phyloP scores from a whole-genome alignment of 2,797 vertebrate species.

The Allobates femoralis region DNA sequence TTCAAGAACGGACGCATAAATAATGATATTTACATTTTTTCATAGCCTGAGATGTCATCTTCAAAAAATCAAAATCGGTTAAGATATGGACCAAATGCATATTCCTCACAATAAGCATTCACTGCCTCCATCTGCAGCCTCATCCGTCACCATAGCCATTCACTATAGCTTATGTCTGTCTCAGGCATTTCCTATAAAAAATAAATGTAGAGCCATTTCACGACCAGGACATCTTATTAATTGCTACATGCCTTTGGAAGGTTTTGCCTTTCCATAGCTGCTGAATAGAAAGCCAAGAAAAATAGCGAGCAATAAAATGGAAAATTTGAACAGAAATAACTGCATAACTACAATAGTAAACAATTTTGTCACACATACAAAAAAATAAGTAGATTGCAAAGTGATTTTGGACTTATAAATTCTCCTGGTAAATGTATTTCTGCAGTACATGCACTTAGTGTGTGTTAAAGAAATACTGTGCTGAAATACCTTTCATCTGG shows the following conservation, averaged over 20 bases:
- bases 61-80: slow-evolving; percentile 40
- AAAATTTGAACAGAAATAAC: slow-evolving; percentile 40
- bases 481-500: neutral
- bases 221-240: slow-evolving; percentile 40
- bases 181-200: slow-evolving; percentile 17
- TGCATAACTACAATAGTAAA: slow-evolving; percentile 41
- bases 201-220: slow-evolving; percentile 35
- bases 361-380: slow-evolving; percentile 36
- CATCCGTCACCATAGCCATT: slow-evolving; percentile 10
- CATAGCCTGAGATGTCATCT: slow-evolving; percentile 42
- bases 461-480: neutral
- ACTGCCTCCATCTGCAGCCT: neutral
- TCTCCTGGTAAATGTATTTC: slow-evolving; percentile 31
- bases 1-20: slow-evolving; percentile 16
- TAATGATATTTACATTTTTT: slow-evolving; percentile 52
- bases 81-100: slow-evolving; percentile 24
- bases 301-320: slow-evolving; percentile 46
- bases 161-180: neutral
- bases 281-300: slow-evolving; percentile 37
- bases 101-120: slow-evolving; percentile 16
- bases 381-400: slow-evolving; percentile 36
- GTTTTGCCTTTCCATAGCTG: slow-evolving; percentile 12
- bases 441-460: slow-evolving; percentile 26
- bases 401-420: slow-evolving; percentile 38
- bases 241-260: slow-evolving; percentile 43